Evolutionary conservation across 2,113 vertebrate genomes (phyloP), one percentile per base, ranked within the genome.

Genomic region (Platysternon megacephalum): DNA sequence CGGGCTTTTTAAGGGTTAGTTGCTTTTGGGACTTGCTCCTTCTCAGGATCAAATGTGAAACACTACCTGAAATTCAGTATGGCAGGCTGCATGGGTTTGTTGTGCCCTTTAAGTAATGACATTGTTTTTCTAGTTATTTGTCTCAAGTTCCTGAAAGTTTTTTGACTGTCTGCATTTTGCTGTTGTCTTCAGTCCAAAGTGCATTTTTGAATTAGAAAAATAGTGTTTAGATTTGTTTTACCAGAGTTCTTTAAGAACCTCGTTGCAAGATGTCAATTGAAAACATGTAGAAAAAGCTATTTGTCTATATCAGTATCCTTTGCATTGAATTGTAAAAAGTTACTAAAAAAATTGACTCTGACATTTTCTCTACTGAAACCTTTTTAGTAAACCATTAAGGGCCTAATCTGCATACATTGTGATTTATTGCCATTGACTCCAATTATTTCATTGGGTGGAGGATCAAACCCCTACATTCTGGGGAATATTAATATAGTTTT

Each of bases 41-140:
- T 85, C 48, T 89, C 55, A 68, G 42, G 42, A 56, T 42, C 84
- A 82, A 87, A 87, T 48, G 68, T 10, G 68, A 65, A 65, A 65
- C 12, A 13, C 2, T 22, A 61, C 42, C 82, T 85, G 44, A 48
- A 72, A 74, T 56, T 21, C 56, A 44, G 68, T 68, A 39, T 3
- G 2, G 24, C 8, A 42, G 14, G 11, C 65, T 42, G 84, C 11
- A 29, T 44, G 76, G n/a, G 8, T 51, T 16, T 24, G 74, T 26
- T 46, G 14, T 12, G 10, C n/a, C 61, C 2, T 35, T n/a, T 35
- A 65, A 17, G 61, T 65, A 65, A 65, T 65, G 14, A 65, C 16
- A 2, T n/a, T 35, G 61, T 65, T 65, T 65, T n/a, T 65, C 6
- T 84, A 51, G 32, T 61, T 80, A 49, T 55, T 78, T 84, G 22